phyloP scores from a whole-genome alignment of 1,140 invertebrate species.

The Diprion similis region DNA sequence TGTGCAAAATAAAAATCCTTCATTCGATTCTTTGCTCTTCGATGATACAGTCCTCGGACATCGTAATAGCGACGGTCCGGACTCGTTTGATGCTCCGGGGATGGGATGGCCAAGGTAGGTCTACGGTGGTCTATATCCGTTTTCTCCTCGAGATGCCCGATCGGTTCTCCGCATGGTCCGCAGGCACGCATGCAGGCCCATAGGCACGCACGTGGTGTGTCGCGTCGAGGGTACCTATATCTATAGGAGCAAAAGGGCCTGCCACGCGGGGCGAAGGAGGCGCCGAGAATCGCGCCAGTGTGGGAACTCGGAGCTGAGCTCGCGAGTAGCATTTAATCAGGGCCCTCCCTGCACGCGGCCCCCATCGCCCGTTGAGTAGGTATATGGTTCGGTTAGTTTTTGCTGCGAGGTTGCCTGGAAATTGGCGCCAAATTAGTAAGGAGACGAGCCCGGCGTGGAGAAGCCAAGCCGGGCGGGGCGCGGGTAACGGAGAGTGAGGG shows the following conservation, averaged over 20 bases:
- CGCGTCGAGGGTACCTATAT: conserved; percentile 27
- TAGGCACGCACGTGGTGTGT: conserved; percentile 20
- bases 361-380: conserved; percentile 33
- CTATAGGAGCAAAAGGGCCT: neutral
- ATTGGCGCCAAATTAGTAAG: conserved; percentile 65
- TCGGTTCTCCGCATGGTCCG: neutral
- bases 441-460: conserved; percentile 34
- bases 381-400: conserved; percentile 64
- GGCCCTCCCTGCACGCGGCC: conserved; percentile 43
- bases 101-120: neutral
- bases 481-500: conserved; percentile 26
- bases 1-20: too few relatives aligned
- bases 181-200: neutral
- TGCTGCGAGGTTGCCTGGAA: conserved; percentile 61
- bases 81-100: conserved; percentile 16
- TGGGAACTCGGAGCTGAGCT: conserved; percentile 27
- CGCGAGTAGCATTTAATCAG: conserved; percentile 62
- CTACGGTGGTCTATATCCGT: neutral
- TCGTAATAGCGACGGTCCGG: conserved; percentile 27
- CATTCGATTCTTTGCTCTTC: too few relatives aligned
- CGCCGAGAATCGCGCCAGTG: conserved; percentile 14
- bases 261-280: conserved; percentile 17
- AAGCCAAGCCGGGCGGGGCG: conserved; percentile 20
- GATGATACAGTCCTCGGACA: conserved; percentile 14
- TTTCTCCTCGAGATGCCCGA: neutral